Conservation (phyloP, 2,888 invertebrate genomes). For the Epinotia bilunana region DNA sequence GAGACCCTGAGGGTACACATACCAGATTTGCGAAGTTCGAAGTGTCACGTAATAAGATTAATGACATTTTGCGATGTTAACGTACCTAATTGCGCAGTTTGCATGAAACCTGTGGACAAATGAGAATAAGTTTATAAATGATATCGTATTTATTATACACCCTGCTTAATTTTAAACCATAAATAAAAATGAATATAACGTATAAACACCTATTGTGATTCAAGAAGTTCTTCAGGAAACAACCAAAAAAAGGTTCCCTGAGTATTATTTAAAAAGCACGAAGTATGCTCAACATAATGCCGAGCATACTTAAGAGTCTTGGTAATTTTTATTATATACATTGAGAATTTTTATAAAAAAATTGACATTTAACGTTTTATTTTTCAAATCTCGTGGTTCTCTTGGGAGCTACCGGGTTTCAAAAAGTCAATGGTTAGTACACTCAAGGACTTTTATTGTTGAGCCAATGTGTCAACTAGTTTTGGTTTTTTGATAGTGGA, state of each 20-base stretch:
- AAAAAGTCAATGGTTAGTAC: too few species aligned
- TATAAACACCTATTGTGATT: background rate
- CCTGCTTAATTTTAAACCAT: background rate
- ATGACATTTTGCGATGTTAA: background rate
- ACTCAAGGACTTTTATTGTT: too few species aligned
- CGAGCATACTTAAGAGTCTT: background rate
- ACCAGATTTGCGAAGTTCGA: too few species aligned
- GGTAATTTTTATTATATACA: background rate
- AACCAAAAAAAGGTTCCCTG: background rate
- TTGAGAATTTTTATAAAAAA: too few species aligned
- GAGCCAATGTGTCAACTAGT: too few species aligned
- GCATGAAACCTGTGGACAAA: conserved; percentile 6
- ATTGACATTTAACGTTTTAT: background rate
- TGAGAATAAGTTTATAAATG: background rate
- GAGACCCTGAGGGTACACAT: too few species aligned
- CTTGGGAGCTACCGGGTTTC: too few species aligned
- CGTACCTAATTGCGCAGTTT: background rate
- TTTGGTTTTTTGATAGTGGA: too few species aligned
- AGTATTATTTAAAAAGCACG: background rate
- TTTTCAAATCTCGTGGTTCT: too few species aligned
- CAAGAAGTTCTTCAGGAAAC: background rate
- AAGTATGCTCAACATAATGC: background rate
- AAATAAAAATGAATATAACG: background rate
- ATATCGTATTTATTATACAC: background rate
- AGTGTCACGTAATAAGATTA: too few species aligned